Percentiles rank a stretch among this genome's conserved stretches.
Conservation (phyloP, 2,888 invertebrate genomes). For the Aspidiotus destructor region DNA sequence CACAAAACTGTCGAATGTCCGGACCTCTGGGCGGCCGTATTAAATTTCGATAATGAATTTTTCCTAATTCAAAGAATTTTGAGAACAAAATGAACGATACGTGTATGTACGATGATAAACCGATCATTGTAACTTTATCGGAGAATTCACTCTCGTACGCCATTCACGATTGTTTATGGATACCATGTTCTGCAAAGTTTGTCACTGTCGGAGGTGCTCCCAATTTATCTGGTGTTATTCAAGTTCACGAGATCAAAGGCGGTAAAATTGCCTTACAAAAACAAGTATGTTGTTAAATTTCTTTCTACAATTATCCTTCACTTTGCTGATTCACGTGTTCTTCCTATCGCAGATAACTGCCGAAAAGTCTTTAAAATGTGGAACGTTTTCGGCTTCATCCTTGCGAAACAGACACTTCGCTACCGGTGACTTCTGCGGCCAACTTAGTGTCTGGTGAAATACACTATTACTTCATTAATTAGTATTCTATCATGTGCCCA, state of each 20-base stretch:
- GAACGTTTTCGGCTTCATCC: conserved; percentile 82
- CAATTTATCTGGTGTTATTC: conserved; percentile 73
- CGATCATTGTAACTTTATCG: conserved; percentile 80
- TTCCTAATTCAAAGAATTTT: background rate
- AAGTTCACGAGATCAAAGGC: conserved; percentile 66
- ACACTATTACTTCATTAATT: background rate
- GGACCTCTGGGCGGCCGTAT: no score
- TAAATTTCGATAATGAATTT: background rate
- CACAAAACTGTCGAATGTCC: no score
- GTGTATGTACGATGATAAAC: conserved; percentile 47
- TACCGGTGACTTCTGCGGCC: conserved; percentile 81
- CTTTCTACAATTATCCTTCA: background rate
- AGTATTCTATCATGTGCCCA: background rate
- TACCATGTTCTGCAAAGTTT: conserved; percentile 89
- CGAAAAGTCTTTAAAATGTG: conserved; percentile 68
- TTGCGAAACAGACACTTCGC: conserved; percentile 71
- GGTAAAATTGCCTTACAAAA: conserved; percentile 61
- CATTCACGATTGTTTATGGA: conserved; percentile 88
- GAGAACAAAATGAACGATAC: background rate
- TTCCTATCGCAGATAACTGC: background rate
- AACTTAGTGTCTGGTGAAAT: conserved; percentile 66
- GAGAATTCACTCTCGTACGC: conserved; percentile 75
- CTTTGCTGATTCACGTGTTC: background rate
- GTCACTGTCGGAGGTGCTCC: conserved; percentile 77
- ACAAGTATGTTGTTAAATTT: conserved; percentile 44